These are phyloP conservation scores for Papilio machaon DNA, from an alignment of 1,140 invertebrate species.

Conservation along the genomic window DNA sequence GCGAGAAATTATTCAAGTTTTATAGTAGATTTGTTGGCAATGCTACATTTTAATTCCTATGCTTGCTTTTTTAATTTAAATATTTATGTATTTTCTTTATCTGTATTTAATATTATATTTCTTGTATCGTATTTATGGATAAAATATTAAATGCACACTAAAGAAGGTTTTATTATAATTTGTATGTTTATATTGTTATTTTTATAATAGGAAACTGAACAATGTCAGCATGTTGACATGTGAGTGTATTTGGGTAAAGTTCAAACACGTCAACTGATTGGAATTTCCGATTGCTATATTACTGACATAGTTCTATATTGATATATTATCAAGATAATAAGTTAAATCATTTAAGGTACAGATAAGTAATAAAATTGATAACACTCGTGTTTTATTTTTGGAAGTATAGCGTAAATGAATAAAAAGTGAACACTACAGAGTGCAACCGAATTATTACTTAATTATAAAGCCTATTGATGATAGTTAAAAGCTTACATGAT, in stretches of 20 bases:
- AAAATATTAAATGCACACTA: neutral
- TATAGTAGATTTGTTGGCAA: slow-evolving; percentile 40
- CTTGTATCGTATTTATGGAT: too few species aligned
- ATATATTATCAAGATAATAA: neutral
- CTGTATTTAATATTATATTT: neutral
- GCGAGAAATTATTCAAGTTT: slow-evolving; percentile 53
- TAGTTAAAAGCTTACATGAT: slow-evolving; percentile 5
- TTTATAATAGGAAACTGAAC: neutral
- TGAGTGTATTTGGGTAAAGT: neutral
- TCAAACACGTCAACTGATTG: neutral
- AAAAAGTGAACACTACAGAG: neutral
- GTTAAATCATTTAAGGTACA: neutral
- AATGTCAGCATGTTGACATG: neutral
- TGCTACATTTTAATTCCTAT: neutral
- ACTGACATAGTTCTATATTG: neutral
- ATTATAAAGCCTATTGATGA: neutral
- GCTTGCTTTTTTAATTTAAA: neutral
- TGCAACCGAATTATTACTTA: neutral
- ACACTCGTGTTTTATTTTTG: neutral
- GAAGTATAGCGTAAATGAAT: neutral
- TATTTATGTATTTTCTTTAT: neutral
- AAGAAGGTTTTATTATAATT: neutral
- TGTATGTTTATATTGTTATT: neutral
- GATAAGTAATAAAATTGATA: neutral
- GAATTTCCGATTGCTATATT: neutral